phyloP scores from a whole-genome alignment of 1,140 invertebrate species.

The Mizuhopecten yessoensis region DNA sequence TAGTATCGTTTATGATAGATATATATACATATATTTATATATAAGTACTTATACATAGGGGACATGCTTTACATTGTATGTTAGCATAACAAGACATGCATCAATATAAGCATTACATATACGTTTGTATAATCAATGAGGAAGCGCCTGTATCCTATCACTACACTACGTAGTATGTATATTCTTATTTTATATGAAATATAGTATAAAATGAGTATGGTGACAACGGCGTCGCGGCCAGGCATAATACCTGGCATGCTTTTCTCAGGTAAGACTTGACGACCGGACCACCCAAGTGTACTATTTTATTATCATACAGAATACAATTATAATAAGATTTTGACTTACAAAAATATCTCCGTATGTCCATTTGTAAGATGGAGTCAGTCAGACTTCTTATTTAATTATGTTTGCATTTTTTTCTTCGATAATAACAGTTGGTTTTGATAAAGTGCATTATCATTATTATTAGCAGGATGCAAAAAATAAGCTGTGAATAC shows the following conservation, averaged over 20 bases:
- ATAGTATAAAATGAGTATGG: neutral
- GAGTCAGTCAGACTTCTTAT: neutral
- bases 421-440: neutral
- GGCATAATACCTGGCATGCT: neutral
- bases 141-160: neutral
- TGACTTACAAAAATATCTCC: slow-evolving; percentile 45
- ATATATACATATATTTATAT: neutral
- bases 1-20: neutral
- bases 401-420: neutral
- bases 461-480: too few species aligned
- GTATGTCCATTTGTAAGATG: neutral
- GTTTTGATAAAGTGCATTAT: too few species aligned
- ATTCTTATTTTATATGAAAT: neutral
- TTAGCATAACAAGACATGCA: neutral
- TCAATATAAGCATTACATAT: neutral
- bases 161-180: neutral
- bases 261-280: slow-evolving; percentile 43
- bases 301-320: slow-evolving; percentile 48
- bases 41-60: neutral
- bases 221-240: neutral
- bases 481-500: too few species aligned
- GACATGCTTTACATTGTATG: neutral
- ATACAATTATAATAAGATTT: slow-evolving; percentile 47
- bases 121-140: neutral
- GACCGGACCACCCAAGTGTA: slow-evolving; percentile 48